A percentile compares a stretch with the other conserved stretches of the same genome.
phyloP scores from a whole-genome alignment of 2,888 invertebrate genomes.

The Phalangium opilio region DNA sequence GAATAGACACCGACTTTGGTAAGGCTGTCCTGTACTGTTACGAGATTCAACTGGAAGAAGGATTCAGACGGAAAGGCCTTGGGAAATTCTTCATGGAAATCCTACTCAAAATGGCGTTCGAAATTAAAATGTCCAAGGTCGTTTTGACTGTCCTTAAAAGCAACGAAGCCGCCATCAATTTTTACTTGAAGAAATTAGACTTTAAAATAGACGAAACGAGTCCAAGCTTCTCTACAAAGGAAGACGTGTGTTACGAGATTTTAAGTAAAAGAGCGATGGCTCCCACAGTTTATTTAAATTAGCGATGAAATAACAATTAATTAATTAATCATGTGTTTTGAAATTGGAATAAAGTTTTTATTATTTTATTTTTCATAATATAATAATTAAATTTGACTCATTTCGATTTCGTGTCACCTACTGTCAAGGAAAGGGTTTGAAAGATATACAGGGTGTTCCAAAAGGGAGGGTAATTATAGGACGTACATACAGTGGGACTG shows the following conservation, averaged over 20 bases:
- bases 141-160: conserved; percentile 66
- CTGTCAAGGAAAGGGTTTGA: too few relatives aligned
- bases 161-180: conserved; percentile 51
- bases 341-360: too few relatives aligned
- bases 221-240: conserved; percentile 7
- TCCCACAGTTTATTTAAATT: too few relatives aligned
- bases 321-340: too few relatives aligned
- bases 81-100: conserved; percentile 66
- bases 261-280: conserved; percentile 2
- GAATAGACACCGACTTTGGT: conserved; percentile 60
- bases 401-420: too few relatives aligned
- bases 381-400: too few relatives aligned
- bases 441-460: too few relatives aligned
- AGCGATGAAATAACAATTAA: too few relatives aligned
- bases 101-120: conserved; percentile 53
- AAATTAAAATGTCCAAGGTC: conserved; percentile 60
- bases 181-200: conserved; percentile 54
- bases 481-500: too few relatives aligned
- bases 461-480: too few relatives aligned
- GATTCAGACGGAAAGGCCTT: conserved; percentile 56
- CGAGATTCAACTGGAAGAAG: conserved; percentile 64
- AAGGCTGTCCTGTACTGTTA: conserved; percentile 59
- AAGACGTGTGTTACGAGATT: conserved; percentile 8
- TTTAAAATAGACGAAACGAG: conserved; percentile 13
- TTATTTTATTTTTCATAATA: too few relatives aligned